A percentile compares a stretch with the other conserved stretches of the same genome.
Conservation (phyloP, 2,797 vertebrate species). For the Myotis pilosus region DNA sequence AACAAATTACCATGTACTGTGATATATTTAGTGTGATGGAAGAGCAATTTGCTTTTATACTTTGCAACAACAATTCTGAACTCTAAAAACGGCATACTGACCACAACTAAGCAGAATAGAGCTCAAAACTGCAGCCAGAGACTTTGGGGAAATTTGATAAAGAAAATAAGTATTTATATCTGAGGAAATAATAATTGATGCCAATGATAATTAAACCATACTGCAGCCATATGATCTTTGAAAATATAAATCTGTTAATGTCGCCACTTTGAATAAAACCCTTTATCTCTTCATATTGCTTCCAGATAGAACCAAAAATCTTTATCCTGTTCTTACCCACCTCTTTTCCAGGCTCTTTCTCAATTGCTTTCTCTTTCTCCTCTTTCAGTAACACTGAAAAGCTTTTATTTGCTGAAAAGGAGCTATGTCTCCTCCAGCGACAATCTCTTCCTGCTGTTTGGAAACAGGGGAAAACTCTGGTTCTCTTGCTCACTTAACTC, state of each 20-base stretch:
- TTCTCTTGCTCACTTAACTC: neutral
- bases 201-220: neutral
- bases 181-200: neutral
- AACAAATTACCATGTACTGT: slow-evolving; percentile 21
- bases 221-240: neutral
- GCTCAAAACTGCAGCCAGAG: neutral
- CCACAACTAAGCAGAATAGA: neutral
- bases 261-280: neutral
- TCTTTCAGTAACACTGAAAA: neutral
- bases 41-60: slow-evolving; percentile 18
- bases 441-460: neutral
- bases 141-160: neutral
- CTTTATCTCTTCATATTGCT: neutral
- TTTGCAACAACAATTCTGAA: neutral
- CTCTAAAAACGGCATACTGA: neutral
- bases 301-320: neutral
- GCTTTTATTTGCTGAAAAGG: neutral
- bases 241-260: neutral
- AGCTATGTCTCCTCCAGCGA: neutral
- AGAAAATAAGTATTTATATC: neutral
- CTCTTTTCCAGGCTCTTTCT: neutral
- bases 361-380: neutral
- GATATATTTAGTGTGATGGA: neutral
- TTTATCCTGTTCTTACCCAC: neutral
- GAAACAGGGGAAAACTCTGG: neutral